Evolutionary conservation across 2,888 invertebrate genomes (phyloP).

Genomic region (Girardia tigrina): DNA sequence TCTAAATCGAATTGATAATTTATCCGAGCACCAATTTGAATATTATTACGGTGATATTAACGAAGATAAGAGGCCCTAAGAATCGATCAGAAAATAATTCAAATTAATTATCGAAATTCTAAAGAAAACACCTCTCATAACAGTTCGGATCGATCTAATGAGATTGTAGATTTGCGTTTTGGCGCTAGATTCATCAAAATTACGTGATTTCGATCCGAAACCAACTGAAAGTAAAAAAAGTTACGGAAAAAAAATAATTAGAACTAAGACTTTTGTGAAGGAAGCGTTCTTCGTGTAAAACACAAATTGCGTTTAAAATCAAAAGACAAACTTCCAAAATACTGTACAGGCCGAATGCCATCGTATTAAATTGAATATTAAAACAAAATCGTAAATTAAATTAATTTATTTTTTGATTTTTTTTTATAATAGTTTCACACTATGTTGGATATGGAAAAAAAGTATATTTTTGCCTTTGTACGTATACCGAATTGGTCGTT

Average conservation of each 20-base stretch:
- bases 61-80: neutral
- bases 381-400: too few species aligned
- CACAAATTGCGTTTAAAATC: neutral
- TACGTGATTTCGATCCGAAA: slow-evolving; percentile 68
- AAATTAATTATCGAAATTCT: too few species aligned
- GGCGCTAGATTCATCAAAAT: slow-evolving; percentile 68
- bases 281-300: neutral
- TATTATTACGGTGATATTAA: neutral
- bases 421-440: too few species aligned
- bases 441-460: too few species aligned
- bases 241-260: neutral
- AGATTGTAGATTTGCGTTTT: slow-evolving; percentile 78
- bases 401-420: too few species aligned
- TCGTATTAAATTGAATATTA: neutral
- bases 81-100: neutral
- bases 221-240: slow-evolving; percentile 59
- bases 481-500: too few species aligned
- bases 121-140: slow-evolving; percentile 71
- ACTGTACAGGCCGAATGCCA: neutral
- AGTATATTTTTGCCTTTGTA: too few species aligned
- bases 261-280: neutral
- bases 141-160: slow-evolving; percentile 80
- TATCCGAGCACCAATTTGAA: neutral
- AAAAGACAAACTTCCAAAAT: slow-evolving; percentile 6
- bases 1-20: neutral